These are phyloP conservation scores for Copidosoma aretas DNA, from an alignment of 2,888 invertebrate species.

Conservation along the genomic window DNA sequence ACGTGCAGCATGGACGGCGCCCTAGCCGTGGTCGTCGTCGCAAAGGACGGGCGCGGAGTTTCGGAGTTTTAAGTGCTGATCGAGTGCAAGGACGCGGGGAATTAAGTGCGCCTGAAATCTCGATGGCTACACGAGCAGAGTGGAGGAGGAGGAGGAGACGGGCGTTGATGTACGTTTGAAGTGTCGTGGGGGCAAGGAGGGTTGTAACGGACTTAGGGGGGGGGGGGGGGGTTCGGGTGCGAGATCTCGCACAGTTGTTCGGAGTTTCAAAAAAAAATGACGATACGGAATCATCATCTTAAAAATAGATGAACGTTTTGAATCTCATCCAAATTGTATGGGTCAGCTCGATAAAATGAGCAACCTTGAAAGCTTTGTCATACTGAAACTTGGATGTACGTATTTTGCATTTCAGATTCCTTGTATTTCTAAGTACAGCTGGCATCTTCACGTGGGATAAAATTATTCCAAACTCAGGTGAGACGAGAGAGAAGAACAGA, in stretches of 20 bases:
- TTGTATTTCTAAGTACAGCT: conserved; percentile 23
- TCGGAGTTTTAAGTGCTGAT: conserved; percentile 27
- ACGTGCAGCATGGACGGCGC: conserved; percentile 18
- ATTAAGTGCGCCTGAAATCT: conserved; percentile 42
- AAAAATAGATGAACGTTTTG: too few species aligned
- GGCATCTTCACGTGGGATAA: conserved; percentile 8
- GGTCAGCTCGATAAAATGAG: not conserved
- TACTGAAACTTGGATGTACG: conserved; percentile 6
- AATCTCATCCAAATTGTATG: too few species aligned
- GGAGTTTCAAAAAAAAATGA: too few species aligned
- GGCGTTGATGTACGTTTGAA: not conserved
- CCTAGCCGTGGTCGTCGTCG: not conserved
- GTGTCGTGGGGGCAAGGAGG: not conserved
- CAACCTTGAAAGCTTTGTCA: conserved; percentile 2
- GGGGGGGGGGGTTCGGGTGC: too few species aligned
- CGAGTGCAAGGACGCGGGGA: conserved; percentile 45
- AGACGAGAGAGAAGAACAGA: conserved; percentile 19
- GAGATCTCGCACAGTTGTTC: too few species aligned
- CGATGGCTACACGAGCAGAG: not conserved
- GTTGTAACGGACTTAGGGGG: not conserved
- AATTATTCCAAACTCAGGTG: conserved; percentile 25
- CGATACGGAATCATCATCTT: too few species aligned
- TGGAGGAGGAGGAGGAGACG: too few species aligned
- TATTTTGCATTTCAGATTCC: conserved; percentile 22
- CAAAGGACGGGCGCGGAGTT: too few species aligned